A percentile compares a stretch with the other conserved stretches of the same genome.
These are phyloP conservation scores for Regulus satrapa DNA, from an alignment of 2,113 vertebrate genomes.

Conservation along the genomic window DNA sequence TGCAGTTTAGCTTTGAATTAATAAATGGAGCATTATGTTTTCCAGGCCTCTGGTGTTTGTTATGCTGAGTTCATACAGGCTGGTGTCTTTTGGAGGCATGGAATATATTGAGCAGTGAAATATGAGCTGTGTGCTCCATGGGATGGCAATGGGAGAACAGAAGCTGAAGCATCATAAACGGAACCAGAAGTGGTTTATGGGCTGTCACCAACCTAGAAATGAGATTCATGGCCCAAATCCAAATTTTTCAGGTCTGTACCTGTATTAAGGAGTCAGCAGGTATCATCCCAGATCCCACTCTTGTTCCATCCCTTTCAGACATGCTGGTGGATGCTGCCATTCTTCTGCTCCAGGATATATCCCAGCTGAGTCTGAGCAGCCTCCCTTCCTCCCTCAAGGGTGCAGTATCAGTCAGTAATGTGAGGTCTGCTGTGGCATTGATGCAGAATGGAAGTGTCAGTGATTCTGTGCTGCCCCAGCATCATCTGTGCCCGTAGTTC, in stretches of 20 bases:
- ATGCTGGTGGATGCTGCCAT: background rate
- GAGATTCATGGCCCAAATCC: background rate
- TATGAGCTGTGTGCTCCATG: background rate
- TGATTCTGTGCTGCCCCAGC: background rate
- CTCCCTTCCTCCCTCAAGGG: background rate
- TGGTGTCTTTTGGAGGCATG: background rate
- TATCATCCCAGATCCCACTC: background rate
- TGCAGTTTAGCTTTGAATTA: background rate
- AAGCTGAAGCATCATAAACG: background rate
- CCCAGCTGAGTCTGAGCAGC: background rate
- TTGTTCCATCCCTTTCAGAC: background rate
- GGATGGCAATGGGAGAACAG: background rate
- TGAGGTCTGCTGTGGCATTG: background rate
- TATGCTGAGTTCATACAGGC: background rate
- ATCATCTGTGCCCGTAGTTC: rapidly evolving
- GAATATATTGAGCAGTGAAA: background rate
- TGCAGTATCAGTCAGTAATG: background rate
- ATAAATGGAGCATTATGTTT: background rate
- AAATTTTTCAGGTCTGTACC: background rate
- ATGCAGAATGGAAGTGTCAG: background rate
- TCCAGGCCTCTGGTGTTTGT: background rate
- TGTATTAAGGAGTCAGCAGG: background rate
- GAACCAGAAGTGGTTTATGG: background rate
- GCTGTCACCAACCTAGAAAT: background rate
- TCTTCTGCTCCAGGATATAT: background rate